phyloP scores from a whole-genome alignment of 2,888 invertebrate genomes.

The Dione juno region DNA sequence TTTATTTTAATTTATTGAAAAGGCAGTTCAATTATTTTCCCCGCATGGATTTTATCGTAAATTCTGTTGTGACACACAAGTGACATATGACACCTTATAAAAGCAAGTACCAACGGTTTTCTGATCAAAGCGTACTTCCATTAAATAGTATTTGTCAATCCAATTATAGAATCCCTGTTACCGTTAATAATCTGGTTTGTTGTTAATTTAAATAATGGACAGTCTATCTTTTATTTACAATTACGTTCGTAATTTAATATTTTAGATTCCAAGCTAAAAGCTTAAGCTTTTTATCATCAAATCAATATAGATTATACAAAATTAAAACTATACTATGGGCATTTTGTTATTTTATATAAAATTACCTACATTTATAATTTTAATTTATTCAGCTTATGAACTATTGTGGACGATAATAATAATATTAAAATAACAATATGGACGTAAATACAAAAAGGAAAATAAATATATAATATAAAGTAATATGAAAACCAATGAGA shows the following conservation, averaged over 20 bases:
- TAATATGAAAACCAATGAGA: no score
- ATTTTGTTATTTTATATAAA: neutral
- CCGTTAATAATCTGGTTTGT: neutral
- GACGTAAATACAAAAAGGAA: neutral
- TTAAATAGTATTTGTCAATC: conserved; percentile 4
- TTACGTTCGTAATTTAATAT: no score
- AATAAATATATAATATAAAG: no score
- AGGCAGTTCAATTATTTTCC: neutral
- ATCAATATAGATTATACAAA: no score
- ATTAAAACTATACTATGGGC: no score
- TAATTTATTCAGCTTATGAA: neutral
- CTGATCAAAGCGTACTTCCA: conserved; percentile 15
- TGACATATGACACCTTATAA: neutral
- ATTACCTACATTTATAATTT: neutral
- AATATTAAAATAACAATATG: neutral
- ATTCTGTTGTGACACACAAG: neutral
- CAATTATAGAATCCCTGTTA: neutral
- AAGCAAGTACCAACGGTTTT: neutral
- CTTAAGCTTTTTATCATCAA: no score
- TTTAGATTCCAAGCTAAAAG: no score
- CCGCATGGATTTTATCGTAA: neutral
- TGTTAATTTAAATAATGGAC: neutral
- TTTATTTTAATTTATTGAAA: neutral
- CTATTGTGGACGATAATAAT: neutral
- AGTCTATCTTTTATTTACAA: no score